Base-by-base conservation (phyloP, 1,140 invertebrate genomes). In the Nasonia giraulti region DNA sequence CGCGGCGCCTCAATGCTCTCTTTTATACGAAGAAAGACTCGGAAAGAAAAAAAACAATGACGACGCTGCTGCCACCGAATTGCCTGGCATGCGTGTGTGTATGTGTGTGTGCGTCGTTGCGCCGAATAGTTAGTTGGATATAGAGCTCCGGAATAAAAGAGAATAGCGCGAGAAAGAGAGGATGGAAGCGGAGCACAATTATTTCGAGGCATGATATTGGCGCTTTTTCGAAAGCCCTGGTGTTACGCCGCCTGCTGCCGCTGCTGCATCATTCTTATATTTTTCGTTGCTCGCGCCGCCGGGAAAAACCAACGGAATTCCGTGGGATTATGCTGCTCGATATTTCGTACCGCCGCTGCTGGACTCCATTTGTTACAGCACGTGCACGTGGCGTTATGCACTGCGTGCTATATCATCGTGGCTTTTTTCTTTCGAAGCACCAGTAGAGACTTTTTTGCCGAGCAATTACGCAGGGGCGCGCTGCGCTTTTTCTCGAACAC, bases 181-280 rank as follows among this genome's bases (percentile, higher is more conserved):
- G 1, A 7, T 2, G 10, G 74, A 47, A 27, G 37, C 12, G 40
- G 37, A 75, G 62, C 62, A 71, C 75, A 83, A 83, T 83, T 83
- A 83, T 68, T 76, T 40, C 40, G 33, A 14, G 82, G 66, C 50
- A 77, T 40, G 62, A 71, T 62, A 55, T 50, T n/a, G 37, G 78
- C 31, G 47, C n/a, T 62, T 79, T 81, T 73, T 73, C 33, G 71
- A 82, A 82, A 82, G 66, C 37, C 40, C 66, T 62, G 55, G 7
- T 78, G 44, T 73, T 83, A 68, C 50, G 74, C 4, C 2, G 47
- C 23, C 33, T 37, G 33, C 33, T 37, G 40, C 40, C 7, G 40
- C 40, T 27, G 55, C 55, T 69, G 82, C 37, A 83, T 78, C 74
- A 78, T 75, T 75, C 71, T 74, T 82, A 82, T 77, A 82, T 77